Evolutionary conservation across 1,140 invertebrate genomes (phyloP).

Genomic region (Oryzaephilus surinamensis): DNA sequence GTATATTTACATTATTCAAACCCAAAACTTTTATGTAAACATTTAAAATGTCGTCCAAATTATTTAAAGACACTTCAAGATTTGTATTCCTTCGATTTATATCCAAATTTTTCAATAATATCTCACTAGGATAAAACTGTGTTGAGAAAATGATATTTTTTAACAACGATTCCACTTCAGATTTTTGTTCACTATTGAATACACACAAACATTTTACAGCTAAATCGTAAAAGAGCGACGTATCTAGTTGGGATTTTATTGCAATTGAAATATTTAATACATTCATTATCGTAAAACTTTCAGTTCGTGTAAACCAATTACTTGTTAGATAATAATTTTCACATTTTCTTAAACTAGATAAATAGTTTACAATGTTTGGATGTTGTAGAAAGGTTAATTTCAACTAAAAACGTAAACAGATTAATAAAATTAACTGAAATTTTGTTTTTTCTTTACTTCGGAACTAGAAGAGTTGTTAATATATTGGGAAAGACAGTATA

Average conservation of each 20-base stretch:
- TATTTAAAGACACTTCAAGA: slow-evolving; percentile 35
- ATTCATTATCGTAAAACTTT: slow-evolving; percentile 41
- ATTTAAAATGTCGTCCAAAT: slow-evolving; percentile 39
- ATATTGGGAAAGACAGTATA: slow-evolving; percentile 37
- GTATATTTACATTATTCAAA: slow-evolving; percentile 29
- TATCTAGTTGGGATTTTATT: slow-evolving; percentile 35
- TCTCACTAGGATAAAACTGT: slow-evolving; percentile 43
- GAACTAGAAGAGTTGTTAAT: slow-evolving; percentile 16
- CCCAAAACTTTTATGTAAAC: slow-evolving; percentile 42
- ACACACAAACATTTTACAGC: slow-evolving; percentile 43
- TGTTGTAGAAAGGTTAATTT: slow-evolving; percentile 30
- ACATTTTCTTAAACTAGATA: slow-evolving; percentile 13
- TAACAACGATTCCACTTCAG: slow-evolving; percentile 40
- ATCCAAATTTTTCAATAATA: slow-evolving; percentile 39
- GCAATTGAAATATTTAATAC: slow-evolving; percentile 37
- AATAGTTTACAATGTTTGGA: slow-evolving; percentile 24
- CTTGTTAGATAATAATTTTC: slow-evolving; percentile 32
- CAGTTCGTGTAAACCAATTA: slow-evolving; percentile 48
- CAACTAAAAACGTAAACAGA: slow-evolving; percentile 24
- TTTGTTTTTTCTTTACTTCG: slow-evolving; percentile 13
- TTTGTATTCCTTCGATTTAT: slow-evolving; percentile 37
- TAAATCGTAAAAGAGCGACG: slow-evolving; percentile 36
- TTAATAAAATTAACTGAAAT: slow-evolving; percentile 1
- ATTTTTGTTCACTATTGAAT: slow-evolving; percentile 39
- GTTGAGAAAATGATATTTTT: slow-evolving; percentile 44